Evolutionary conservation across 1,140 invertebrate species (phyloP).

Genomic region (Lucilia cuprina): DNA sequence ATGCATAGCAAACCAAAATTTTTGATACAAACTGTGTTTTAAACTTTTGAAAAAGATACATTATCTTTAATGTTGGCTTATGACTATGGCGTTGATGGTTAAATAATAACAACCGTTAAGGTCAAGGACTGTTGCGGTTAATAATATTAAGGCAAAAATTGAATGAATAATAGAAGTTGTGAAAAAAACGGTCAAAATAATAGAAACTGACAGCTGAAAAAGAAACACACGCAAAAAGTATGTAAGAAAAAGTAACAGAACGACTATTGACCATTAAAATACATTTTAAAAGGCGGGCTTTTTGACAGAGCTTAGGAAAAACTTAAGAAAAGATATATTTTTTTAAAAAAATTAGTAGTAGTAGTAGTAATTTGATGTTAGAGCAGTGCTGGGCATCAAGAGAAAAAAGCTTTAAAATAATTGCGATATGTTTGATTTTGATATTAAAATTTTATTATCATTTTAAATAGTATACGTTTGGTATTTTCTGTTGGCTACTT

Average conservation of each 20-base stretch:
- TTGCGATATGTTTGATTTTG: too few species aligned
- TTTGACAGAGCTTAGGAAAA: neutral
- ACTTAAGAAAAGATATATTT: neutral
- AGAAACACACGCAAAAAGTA: neutral
- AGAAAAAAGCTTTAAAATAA: too few species aligned
- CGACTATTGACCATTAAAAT: neutral
- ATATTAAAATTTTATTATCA: too few species aligned
- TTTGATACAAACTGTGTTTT: too few species aligned
- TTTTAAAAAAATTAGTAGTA: neutral
- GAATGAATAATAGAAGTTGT: neutral
- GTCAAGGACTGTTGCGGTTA: slow-evolving; percentile 36
- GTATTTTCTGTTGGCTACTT: too few species aligned
- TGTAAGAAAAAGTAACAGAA: neutral
- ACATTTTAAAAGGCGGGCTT: neutral
- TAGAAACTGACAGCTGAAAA: neutral
- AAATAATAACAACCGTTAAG: slow-evolving; percentile 35
- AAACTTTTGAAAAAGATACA: too few species aligned
- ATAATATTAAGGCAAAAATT: neutral
- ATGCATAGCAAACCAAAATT: neutral
- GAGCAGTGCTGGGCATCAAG: neutral
- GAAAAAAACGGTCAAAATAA: neutral
- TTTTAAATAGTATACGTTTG: too few species aligned
- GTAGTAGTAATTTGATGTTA: too few species aligned
- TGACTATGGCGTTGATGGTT: neutral
- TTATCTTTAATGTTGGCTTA: neutral